Evolutionary conservation across 92 coral and sea anemone genomes (phyloP).

Genomic region (Epizoanthus ramosus): DNA sequence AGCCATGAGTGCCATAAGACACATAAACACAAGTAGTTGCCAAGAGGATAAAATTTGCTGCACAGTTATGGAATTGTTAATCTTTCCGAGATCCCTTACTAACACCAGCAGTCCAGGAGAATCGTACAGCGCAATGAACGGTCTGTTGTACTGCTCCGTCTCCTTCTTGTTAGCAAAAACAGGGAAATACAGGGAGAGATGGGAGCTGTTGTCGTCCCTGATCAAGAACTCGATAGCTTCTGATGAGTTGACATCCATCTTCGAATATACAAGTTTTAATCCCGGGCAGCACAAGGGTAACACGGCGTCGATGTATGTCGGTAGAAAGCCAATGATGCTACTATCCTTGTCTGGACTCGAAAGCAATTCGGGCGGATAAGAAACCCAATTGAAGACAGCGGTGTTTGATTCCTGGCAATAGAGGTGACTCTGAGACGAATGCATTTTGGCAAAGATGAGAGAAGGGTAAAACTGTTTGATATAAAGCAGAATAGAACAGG

Average conservation of each 20-base stretch:
- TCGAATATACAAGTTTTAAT: not conserved
- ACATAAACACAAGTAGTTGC: not conserved
- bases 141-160: not conserved
- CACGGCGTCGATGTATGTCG: not conserved
- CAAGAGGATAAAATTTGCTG: not conserved
- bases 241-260: conserved; percentile 5
- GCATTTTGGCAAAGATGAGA: not conserved
- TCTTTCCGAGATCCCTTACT: not conserved
- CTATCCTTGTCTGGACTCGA: not conserved
- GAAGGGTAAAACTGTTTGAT: not conserved
- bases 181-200: conserved; percentile 8
- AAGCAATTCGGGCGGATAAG: not conserved
- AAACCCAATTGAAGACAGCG: not conserved
- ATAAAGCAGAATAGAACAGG: no score
- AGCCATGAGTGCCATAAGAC: not conserved
- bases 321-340: not conserved
- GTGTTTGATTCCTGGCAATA: not conserved
- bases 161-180: conserved; percentile 2
- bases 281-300: not conserved
- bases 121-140: not conserved
- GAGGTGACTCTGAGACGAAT: not conserved
- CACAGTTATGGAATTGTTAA: not conserved
- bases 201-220: conserved; percentile 1
- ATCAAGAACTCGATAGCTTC: not conserved
- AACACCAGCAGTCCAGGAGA: conserved; percentile 2